Evolutionary conservation across 2,888 invertebrate genomes (phyloP).

Genomic region (Anodontia alba): DNA sequence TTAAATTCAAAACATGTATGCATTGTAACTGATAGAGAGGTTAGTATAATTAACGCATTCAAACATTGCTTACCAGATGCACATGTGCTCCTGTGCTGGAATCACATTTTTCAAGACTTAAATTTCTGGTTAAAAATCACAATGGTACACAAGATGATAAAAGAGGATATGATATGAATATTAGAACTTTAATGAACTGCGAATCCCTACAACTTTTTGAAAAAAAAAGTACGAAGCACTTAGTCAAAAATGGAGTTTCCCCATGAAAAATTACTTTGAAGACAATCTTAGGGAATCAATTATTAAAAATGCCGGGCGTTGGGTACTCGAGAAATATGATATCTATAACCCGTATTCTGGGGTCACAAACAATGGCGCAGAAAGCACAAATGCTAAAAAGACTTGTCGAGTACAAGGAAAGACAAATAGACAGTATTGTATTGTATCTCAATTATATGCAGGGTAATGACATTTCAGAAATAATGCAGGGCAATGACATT

Average conservation of each 20-base stretch:
- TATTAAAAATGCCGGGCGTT: slow-evolving; percentile 2
- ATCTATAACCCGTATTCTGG: slow-evolving; percentile 37
- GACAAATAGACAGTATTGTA: slow-evolving; percentile 35
- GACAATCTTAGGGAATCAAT: background rate
- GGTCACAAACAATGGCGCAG: slow-evolving; percentile 47
- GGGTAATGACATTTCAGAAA: slow-evolving; percentile 23
- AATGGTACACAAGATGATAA: slow-evolving; percentile 37
- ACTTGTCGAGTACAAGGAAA: slow-evolving; percentile 43
- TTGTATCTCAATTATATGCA: slow-evolving; percentile 41
- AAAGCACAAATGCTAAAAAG: slow-evolving; percentile 50
- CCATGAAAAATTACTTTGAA: slow-evolving; percentile 21
- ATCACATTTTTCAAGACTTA: slow-evolving; percentile 43
- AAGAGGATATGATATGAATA: slow-evolving; percentile 28
- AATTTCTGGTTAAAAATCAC: slow-evolving; percentile 42
- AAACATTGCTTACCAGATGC: slow-evolving; percentile 16
- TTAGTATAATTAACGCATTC: slow-evolving; percentile 40
- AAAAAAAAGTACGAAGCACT: background rate
- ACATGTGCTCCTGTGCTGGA: slow-evolving; percentile 37
- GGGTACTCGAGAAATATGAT: slow-evolving; percentile 23
- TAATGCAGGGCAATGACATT: slow-evolving; percentile 38
- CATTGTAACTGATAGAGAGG: slow-evolving; percentile 44
- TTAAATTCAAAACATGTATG: slow-evolving; percentile 14
- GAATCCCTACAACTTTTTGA: slow-evolving; percentile 18
- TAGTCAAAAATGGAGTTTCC: slow-evolving; percentile 22
- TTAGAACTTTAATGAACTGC: slow-evolving; percentile 19